Conservation (phyloP, 2,888 invertebrate species). For the Ganaspis brasiliensis region DNA sequence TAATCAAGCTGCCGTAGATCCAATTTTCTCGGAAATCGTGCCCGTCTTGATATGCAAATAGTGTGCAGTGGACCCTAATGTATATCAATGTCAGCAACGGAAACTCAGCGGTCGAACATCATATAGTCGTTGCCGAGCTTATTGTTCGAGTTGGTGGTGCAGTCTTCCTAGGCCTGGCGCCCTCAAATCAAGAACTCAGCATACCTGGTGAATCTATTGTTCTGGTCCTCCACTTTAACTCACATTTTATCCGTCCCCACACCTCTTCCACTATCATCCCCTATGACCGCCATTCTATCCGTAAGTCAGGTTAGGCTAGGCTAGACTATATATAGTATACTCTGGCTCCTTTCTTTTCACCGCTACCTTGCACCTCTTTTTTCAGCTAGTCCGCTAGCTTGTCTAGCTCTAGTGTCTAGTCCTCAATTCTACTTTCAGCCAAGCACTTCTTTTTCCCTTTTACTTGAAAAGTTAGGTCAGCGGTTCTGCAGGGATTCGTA, state of each 20-base stretch:
- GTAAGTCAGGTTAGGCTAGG: constrained; percentile 36
- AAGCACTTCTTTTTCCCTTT: constrained; percentile 42
- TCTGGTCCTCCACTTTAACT: constrained; percentile 55
- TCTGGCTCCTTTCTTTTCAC: constrained; percentile 28
- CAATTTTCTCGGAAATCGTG: constrained; percentile 39
- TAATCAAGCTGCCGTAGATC: constrained; percentile 33
- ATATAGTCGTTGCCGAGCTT: constrained; percentile 20
- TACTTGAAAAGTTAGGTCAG: constrained; percentile 46
- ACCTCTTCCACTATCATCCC: constrained; percentile 49
- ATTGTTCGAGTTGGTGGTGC: constrained; percentile 16
- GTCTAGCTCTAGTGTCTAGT: constrained; percentile 38
- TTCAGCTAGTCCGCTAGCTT: constrained; percentile 2
- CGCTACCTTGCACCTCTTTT: constrained; percentile 11
- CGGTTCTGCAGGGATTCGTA: constrained; percentile 37
- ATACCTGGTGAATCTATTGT: constrained; percentile 59
- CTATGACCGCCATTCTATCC: constrained; percentile 26
- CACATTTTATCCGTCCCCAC: constrained; percentile 56
- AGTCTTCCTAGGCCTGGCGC: constrained; percentile 26
- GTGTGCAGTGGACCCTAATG: constrained; percentile 30
- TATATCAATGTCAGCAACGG: constrained; percentile 43
- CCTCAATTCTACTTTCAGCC: constrained; percentile 43
- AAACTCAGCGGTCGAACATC: constrained; percentile 39
- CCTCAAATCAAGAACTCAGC: constrained; percentile 42
- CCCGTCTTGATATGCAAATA: constrained; percentile 40
- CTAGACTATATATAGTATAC: too few species aligned